These are phyloP conservation scores for Peromyscus melanophrys DNA, from an alignment of 2,797 vertebrate genomes.

Conservation along the genomic window DNA sequence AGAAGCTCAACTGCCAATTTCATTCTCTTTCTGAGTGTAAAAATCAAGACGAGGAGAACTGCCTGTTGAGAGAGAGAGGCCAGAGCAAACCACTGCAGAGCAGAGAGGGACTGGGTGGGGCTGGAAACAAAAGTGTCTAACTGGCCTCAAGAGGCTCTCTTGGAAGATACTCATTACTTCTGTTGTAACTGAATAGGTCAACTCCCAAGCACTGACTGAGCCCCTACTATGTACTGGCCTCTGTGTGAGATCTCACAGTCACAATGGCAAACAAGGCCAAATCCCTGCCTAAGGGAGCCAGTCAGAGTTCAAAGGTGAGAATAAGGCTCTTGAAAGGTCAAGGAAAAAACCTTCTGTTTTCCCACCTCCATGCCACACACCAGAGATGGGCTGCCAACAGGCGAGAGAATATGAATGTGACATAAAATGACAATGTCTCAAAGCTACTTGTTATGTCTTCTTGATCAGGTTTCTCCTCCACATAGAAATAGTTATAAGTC, in stretches of 20 bases:
- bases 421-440: background rate
- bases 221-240: background rate
- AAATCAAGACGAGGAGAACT: conserved; percentile 85
- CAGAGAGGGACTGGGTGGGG: background rate
- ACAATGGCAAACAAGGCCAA: background rate
- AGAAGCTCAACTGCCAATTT: conserved; percentile 87
- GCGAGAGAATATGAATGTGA: fast-evolving
- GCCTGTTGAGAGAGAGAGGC: conserved; percentile 86
- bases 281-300: background rate
- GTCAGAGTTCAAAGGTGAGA: background rate
- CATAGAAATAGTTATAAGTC: background rate
- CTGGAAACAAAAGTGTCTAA: background rate
- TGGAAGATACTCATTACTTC: background rate
- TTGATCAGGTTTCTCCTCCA: background rate
- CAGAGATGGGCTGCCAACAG: background rate
- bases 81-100: conserved; percentile 45
- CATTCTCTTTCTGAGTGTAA: conserved; percentile 86
- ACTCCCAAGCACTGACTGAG: background rate
- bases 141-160: background rate
- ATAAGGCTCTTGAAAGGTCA: background rate
- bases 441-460: background rate
- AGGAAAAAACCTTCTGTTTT: background rate
- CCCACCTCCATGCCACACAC: too few species aligned
- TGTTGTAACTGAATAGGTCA: background rate
- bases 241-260: background rate